A percentile compares a stretch with the other conserved stretches of the same genome.
phyloP scores from a whole-genome alignment of 1,140 invertebrate species.

The Aphelenchoides fujianensis region DNA sequence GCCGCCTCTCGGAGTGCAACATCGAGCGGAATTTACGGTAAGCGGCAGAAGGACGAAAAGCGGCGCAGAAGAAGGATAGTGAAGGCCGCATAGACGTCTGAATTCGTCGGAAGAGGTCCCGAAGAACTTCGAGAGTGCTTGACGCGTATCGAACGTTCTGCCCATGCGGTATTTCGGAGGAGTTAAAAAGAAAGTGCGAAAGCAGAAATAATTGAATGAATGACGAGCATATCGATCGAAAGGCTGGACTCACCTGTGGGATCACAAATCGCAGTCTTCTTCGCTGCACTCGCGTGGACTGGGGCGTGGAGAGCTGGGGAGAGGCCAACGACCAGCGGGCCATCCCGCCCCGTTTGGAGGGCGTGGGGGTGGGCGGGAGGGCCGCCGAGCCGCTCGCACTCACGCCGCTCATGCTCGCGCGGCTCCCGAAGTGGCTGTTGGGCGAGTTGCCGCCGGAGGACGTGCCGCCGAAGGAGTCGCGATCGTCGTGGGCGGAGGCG shows the following conservation, averaged over 20 bases:
- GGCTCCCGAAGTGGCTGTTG: not conserved
- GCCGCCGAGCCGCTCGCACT: not conserved
- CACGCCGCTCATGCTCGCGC: not conserved
- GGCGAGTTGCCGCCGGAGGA: not conserved
- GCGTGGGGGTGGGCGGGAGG: not conserved
- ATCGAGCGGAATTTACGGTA: no score
- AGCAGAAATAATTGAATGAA: no score
- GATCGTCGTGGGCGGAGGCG: not conserved
- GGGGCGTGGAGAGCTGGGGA: not conserved
- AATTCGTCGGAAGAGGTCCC: no score
- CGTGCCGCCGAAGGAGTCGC: not conserved
- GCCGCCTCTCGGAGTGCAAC: no score
- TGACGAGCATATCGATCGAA: slow-evolving; percentile 6
- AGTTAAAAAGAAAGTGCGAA: no score
- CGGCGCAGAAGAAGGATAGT: no score
- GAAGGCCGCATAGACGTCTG: no score
- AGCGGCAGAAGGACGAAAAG: no score
- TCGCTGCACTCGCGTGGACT: slow-evolving; percentile 6
- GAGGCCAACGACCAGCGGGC: slow-evolving; percentile 12
- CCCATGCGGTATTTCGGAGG: no score
- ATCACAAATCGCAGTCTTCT: slow-evolving; percentile 31
- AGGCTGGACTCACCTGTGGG: slow-evolving; percentile 25
- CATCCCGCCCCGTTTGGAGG: not conserved
- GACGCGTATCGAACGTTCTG: no score
- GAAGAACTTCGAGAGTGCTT: no score